Base-by-base conservation (phyloP, 2,797 vertebrate species). In the Champsocephalus gunnari region DNA sequence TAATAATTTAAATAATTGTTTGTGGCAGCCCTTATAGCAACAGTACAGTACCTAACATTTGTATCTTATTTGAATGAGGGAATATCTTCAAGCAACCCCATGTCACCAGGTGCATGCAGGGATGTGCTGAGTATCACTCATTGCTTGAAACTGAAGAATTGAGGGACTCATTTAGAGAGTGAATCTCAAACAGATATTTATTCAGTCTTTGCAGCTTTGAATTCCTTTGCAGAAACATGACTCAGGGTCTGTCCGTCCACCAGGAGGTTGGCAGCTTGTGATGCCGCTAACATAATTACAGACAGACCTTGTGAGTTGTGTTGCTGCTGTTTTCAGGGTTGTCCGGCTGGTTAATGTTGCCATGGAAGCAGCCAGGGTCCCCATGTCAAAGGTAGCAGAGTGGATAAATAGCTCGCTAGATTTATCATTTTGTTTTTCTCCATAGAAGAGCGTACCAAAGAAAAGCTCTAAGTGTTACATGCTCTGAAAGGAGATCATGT, bases 301-400 rank as follows among this genome's bases (percentile, higher is more conserved):
- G 56, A 80, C 53, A 55, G 79, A 80, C 84, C 86, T 89, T 90
- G 82, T 77, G 64, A 76, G 64, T 16, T 51, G 71, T 72, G 48
- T 55, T 74, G 55, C 70, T 88, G 69, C 67, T 86, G 66, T 81
- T 86, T 85, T 84, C 75, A 72, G 79, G 87, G 84, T 87, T 87
- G 84, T 76, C 72, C 66, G 65, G 44, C 64, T 73, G 61, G 72
- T 76, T 77, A 75, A 50, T 61, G 85, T 88, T 88, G 61, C 73
- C 73, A 84, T 89, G 85, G 67, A 71, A 72, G 73, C 87, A 80
- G 80, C 77, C 81, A 61, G 74, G 76, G 83, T 86, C 83, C 71
- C 38, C 0, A n/a, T 88, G 87, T 92, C 82, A 89, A 89, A 86
- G 87, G 62, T 81, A 55, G 13, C 28, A 16, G 43, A 74, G 66